These are phyloP conservation scores for Heteromyza rotundicornis DNA, from an alignment of 2,888 invertebrate genomes.

Conservation along the genomic window DNA sequence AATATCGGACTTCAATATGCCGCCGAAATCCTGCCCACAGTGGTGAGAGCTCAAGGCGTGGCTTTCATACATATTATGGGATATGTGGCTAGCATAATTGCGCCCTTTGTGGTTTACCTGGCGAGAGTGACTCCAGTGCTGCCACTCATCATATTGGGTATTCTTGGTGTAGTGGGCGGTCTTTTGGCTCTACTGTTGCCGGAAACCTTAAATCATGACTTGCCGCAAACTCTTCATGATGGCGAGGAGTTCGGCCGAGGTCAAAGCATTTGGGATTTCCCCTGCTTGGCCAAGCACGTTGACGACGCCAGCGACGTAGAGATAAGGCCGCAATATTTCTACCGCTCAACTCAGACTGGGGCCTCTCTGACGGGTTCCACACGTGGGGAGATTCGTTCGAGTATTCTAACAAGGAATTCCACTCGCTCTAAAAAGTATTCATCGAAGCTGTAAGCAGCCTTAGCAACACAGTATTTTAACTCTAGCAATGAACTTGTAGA, in stretches of 20 bases:
- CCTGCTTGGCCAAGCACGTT: slow-evolving; percentile 72
- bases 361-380: slow-evolving; percentile 68
- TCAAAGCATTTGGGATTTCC: slow-evolving; percentile 83
- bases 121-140: slow-evolving; percentile 74
- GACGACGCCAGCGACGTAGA: slow-evolving; percentile 53
- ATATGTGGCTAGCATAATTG: slow-evolving; percentile 82
- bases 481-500: too few species aligned
- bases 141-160: slow-evolving; percentile 80
- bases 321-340: slow-evolving; percentile 50
- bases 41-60: slow-evolving; percentile 85
- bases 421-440: slow-evolving; percentile 65
- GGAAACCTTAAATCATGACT: slow-evolving; percentile 83
- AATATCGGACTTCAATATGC: slow-evolving; percentile 90
- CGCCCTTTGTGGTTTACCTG: slow-evolving; percentile 85
- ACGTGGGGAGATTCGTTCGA: slow-evolving; percentile 71
- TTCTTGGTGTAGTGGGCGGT: slow-evolving; percentile 77
- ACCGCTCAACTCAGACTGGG: slow-evolving; percentile 58
- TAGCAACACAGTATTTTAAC: too few species aligned
- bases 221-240: slow-evolving; percentile 85
- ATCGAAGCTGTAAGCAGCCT: slow-evolving; percentile 55
- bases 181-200: slow-evolving; percentile 79
- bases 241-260: slow-evolving; percentile 84
- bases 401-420: slow-evolving; percentile 66
- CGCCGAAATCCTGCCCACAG: slow-evolving; percentile 85
- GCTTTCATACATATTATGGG: slow-evolving; percentile 88